These are phyloP conservation scores for Diadegma fenestrale DNA, from an alignment of 2,888 invertebrate species.

Conservation along the genomic window DNA sequence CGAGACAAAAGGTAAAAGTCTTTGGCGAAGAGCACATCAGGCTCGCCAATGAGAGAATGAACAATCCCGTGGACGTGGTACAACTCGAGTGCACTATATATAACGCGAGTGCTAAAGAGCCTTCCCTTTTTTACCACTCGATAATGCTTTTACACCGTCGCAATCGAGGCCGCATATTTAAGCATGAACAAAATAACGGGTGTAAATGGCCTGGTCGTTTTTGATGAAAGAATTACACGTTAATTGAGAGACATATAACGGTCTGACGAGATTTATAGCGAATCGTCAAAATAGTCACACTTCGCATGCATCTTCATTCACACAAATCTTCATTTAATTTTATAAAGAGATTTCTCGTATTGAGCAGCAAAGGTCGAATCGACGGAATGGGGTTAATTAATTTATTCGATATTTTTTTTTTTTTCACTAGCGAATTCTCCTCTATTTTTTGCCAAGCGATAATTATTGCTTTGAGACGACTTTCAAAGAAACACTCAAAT, in stretches of 20 bases:
- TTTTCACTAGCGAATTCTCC: not conserved
- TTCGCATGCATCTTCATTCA: not conserved
- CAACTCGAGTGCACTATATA: not conserved
- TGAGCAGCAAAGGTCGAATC: not conserved
- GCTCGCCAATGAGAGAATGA: constrained; percentile 48
- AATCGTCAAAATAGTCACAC: not conserved
- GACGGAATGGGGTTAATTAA: not conserved
- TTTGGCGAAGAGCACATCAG: constrained; percentile 2
- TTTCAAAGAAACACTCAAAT: not conserved
- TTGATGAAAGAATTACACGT: constrained; percentile 18
- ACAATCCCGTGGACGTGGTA: constrained; percentile 24
- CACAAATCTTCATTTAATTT: constrained; percentile 23
- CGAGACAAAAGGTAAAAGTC: constrained; percentile 61
- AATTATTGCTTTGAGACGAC: not conserved
- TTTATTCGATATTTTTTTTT: not conserved
- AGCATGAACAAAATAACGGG: constrained; percentile 29
- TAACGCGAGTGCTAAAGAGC: constrained; percentile 10
- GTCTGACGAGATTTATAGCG: not conserved
- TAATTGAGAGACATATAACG: constrained; percentile 13
- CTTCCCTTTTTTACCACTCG: constrained; percentile 18
- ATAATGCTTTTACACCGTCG: constrained; percentile 33
- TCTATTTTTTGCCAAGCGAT: too few relatives aligned
- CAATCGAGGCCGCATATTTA: constrained; percentile 54
- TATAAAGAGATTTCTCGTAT: not conserved
- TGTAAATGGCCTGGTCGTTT: not conserved